These are phyloP conservation scores for Gryllus longicercus DNA, from an alignment of 2,888 invertebrate genomes.

Conservation along the genomic window DNA sequence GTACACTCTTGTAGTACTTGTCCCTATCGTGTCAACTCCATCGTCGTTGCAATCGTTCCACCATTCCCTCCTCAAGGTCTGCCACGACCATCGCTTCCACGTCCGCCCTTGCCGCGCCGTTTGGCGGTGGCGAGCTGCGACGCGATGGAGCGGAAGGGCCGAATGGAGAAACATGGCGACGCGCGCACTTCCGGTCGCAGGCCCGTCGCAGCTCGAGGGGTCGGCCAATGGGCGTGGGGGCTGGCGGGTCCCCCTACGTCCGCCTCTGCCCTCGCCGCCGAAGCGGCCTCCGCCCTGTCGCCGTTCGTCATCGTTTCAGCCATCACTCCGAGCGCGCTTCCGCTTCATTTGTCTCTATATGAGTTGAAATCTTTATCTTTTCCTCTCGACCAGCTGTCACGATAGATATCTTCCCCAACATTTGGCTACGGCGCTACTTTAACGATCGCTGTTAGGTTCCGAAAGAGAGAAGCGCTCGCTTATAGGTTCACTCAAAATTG, in stretches of 20 bases:
- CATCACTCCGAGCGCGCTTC: background rate
- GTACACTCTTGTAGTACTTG: no score
- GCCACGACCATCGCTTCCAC: background rate
- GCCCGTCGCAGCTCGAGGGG: background rate
- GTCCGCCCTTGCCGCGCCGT: background rate
- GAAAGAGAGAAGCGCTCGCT: no score
- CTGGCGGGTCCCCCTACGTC: background rate
- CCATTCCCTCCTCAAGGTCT: no score
- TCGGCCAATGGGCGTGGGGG: background rate
- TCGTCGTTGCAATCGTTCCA: no score
- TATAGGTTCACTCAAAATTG: no score
- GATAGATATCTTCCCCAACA: background rate
- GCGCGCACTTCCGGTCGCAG: background rate
- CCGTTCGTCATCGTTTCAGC: background rate
- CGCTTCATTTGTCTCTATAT: background rate
- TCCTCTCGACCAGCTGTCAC: background rate
- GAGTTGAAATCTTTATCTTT: slow-evolving; percentile 8
- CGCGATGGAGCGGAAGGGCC: background rate
- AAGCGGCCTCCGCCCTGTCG: background rate
- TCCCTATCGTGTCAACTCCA: no score
- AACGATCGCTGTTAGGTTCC: no score
- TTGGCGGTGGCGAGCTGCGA: background rate
- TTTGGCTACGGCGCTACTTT: no score
- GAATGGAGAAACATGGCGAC: background rate
- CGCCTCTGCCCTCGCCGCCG: background rate